A percentile compares a stretch with the other conserved stretches of the same genome.
Evolutionary conservation across 2,888 invertebrate genomes (phyloP).

Genomic region (Ormyrus labotus): DNA sequence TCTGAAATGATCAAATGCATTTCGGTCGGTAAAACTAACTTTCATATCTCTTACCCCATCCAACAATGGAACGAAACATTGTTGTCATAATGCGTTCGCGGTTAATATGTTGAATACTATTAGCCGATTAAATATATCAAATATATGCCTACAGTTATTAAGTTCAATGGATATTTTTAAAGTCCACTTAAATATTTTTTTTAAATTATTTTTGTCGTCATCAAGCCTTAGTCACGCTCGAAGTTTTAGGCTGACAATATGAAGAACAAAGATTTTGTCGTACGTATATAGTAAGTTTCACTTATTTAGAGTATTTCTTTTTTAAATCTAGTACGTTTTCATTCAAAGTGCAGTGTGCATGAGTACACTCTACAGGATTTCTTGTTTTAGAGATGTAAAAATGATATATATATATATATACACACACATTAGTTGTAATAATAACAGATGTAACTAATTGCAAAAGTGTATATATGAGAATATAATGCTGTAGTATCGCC

Average conservation of each 20-base stretch:
- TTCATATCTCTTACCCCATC: neutral
- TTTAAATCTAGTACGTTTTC: neutral
- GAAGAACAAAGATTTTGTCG: too few relatives aligned
- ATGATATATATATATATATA: slow-evolving; percentile 15
- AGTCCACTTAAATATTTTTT: neutral
- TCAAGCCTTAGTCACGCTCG: too few relatives aligned
- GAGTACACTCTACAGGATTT: slow-evolving; percentile 1
- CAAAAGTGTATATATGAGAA: slow-evolving; percentile 49
- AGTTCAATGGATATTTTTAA: too few relatives aligned
- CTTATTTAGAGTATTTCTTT: slow-evolving; percentile 18
- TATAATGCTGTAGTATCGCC: slow-evolving; percentile 17
- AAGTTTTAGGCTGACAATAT: too few relatives aligned
- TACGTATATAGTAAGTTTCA: neutral
- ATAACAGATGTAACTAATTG: slow-evolving; percentile 41
- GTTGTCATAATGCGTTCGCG: neutral
- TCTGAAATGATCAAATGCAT: slow-evolving; percentile 1
- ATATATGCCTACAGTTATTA: too few relatives aligned
- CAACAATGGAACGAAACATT: neutral
- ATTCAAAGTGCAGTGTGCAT: neutral
- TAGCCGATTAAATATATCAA: too few relatives aligned
- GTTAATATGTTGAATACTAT: too few relatives aligned
- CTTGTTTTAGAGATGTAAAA: slow-evolving; percentile 27
- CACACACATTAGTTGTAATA: slow-evolving; percentile 32
- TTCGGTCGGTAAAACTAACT: slow-evolving; percentile 9
- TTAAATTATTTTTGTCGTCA: slow-evolving; percentile 6